Conservation (phyloP, 2,888 invertebrate genomes). For the Muschampia staudingeri region DNA sequence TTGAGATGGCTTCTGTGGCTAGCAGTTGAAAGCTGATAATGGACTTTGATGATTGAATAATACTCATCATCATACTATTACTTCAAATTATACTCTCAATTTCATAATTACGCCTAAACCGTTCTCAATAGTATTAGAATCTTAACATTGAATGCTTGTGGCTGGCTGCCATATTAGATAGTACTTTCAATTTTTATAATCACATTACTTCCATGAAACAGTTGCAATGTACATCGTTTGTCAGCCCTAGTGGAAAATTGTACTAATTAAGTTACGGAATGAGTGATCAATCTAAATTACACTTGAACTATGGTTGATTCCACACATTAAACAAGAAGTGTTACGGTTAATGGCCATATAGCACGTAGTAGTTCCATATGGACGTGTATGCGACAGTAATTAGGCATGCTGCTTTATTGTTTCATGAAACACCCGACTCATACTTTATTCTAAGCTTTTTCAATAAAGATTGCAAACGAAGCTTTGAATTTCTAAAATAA, state of each 20-base stretch:
- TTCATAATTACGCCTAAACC: neutral
- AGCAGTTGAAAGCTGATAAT: too few relatives aligned
- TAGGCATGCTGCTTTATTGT: neutral
- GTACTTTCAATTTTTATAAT: too few relatives aligned
- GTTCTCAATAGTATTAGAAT: too few relatives aligned
- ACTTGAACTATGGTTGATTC: constrained; percentile 20
- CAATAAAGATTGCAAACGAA: too few relatives aligned
- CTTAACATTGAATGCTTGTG: too few relatives aligned
- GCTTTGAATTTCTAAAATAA: too few relatives aligned
- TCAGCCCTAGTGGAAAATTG: neutral
- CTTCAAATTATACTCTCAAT: too few relatives aligned
- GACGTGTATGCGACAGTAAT: neutral
- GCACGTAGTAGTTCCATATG: neutral
- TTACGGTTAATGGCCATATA: constrained; percentile 2
- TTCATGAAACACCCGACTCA: neutral
- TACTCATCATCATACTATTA: neutral
- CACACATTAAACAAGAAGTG: constrained; percentile 22
- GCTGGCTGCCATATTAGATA: too few relatives aligned
- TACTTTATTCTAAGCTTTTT: too few relatives aligned
- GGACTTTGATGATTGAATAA: too few relatives aligned
- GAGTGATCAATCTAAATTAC: constrained; percentile 33
- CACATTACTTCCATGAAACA: neutral
- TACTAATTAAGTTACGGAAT: constrained; percentile 20
- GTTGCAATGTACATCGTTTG: neutral
- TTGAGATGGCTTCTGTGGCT: too few relatives aligned